Conservation (phyloP, 1,140 invertebrate genomes). For the Contarinia nasturtii region DNA sequence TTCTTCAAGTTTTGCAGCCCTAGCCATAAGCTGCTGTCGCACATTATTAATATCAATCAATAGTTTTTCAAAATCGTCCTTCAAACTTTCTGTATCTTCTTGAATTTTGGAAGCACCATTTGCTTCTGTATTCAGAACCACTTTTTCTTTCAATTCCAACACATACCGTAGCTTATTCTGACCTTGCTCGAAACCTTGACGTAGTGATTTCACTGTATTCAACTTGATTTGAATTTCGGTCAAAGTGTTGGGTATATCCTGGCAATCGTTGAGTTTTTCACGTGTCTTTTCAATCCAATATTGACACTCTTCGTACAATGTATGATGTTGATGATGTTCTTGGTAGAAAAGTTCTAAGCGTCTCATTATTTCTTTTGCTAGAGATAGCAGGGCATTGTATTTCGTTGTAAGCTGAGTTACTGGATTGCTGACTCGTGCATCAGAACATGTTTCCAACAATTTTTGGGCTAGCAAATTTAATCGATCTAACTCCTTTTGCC, state of each 20-base stretch:
- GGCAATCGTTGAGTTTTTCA: conserved; percentile 61
- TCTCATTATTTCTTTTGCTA: conserved; percentile 86
- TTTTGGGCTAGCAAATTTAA: conserved; percentile 83
- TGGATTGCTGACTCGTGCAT: conserved; percentile 82
- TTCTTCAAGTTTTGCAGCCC: conserved; percentile 62
- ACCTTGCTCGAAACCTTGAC: conserved; percentile 72
- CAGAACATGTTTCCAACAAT: conserved; percentile 76
- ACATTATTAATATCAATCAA: conserved; percentile 60
- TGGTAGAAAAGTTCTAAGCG: conserved; percentile 78
- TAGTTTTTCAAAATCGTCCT: conserved; percentile 72
- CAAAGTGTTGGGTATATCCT: conserved; percentile 52
- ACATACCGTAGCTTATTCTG: conserved; percentile 79
- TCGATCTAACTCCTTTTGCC: conserved; percentile 79
- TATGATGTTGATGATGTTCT: conserved; percentile 77
- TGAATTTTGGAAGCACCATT: conserved; percentile 68
- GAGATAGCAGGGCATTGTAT: conserved; percentile 76
- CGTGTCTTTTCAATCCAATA: conserved; percentile 76
- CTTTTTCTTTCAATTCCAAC: conserved; percentile 77
- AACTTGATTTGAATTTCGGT: conserved; percentile 68
- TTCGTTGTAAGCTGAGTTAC: conserved; percentile 86
- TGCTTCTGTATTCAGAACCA: conserved; percentile 80
- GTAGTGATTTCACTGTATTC: conserved; percentile 61
- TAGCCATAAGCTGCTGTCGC: conserved; percentile 46
- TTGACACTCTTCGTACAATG: conserved; percentile 75
- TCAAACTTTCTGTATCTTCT: conserved; percentile 73